Base-by-base conservation (phyloP, 2,888 invertebrate genomes). In the Tigriopus californicus region DNA sequence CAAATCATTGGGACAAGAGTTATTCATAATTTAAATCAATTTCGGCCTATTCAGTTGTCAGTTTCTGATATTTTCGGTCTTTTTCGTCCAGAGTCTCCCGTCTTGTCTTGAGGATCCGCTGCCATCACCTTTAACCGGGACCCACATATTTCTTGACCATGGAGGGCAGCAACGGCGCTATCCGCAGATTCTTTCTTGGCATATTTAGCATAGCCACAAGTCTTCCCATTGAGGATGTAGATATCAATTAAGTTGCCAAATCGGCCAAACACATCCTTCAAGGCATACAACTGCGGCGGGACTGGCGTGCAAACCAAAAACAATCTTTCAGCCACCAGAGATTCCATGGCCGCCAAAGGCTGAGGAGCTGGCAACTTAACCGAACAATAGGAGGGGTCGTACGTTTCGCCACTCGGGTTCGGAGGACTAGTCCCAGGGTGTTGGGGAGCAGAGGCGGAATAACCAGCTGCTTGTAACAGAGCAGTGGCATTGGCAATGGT, bases 161-260 rank as follows among this genome's bases (percentile, higher is more conserved):
- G 89, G 51, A 92, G 69, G 40, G 70, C 68, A 71, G 75, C 75
- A 52, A 85, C 83, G 1, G 88, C 87, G 65, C 78, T 76, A 64
- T 81, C 78, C 1, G 91, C 91, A 62, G 85, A 81, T 44, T 80
- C 78, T 58, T 75, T 76, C 53, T 75, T 77, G 2, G 87, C 82
- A 72, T 84, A 92, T 67, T 88, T 86, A 6, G 87, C 91, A 72
- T 89, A 92, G 0, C 92, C 92, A 71, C 87, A 90, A 67, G 88
- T 91, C 69, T 87, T 85, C 68, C 89, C 85, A 53, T 82, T 82
- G 65, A 92, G 73, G 70, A 91, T 80, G 69, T 88, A 91, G 1
- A 90, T 86, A 70, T 89, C 90, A 61, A 91, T 88, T 11, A 92
- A 75, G 68, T 83, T 80, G 6, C 90, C 91, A 73, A 92, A 92